Evolutionary conservation across 2,797 vertebrate species (phyloP).

Genomic region (Argyrosomus regius): DNA sequence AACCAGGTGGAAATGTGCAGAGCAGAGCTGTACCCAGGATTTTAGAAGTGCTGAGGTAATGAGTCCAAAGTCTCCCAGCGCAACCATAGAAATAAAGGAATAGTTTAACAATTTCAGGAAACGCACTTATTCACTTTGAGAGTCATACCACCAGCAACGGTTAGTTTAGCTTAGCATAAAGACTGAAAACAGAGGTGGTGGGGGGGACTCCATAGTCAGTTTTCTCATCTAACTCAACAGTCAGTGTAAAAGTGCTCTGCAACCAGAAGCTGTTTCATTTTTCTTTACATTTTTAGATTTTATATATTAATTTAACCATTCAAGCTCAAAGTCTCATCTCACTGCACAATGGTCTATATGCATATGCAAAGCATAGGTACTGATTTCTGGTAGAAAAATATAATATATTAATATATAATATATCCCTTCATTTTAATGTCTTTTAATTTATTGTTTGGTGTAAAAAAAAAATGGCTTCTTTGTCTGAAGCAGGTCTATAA

Average conservation of each 20-base stretch:
- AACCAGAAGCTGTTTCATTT: background rate
- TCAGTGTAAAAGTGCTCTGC: no score
- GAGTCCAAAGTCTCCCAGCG: background rate
- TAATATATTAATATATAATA: no score
- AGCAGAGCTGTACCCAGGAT: background rate
- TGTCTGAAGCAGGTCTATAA: background rate
- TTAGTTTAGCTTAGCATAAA: background rate
- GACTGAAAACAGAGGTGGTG: background rate
- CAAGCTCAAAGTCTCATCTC: background rate
- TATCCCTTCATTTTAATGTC: no score
- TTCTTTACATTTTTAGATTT: background rate
- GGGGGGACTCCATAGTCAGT: background rate
- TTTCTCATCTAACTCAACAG: background rate
- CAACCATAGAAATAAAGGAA: background rate
- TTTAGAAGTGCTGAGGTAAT: constrained; percentile 7
- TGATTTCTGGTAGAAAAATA: background rate
- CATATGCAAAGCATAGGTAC: background rate
- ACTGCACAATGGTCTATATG: background rate
- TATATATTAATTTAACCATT: background rate
- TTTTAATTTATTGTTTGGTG: background rate
- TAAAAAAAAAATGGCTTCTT: background rate
- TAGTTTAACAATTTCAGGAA: background rate
- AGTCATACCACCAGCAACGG: no score
- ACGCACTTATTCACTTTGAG: no score
- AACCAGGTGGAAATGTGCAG: constrained; percentile 17